Evolutionary conservation across 2,113 vertebrate species (phyloP).

Genomic region (Onychostruthus taczanowskii): DNA sequence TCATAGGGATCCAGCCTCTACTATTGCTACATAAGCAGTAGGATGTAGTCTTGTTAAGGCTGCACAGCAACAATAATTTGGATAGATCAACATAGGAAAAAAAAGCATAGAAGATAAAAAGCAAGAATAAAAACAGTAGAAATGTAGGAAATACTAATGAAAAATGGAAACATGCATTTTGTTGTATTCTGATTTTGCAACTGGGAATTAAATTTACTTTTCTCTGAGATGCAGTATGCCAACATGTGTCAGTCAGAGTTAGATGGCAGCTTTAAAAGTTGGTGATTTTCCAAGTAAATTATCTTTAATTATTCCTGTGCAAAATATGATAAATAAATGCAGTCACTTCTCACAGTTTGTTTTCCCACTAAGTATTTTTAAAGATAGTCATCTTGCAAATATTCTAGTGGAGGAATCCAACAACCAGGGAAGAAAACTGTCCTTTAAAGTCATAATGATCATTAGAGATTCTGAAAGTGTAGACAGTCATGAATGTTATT

Average conservation of each 20-base stretch:
- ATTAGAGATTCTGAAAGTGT: background rate
- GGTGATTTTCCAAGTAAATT: background rate
- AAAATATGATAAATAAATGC: background rate
- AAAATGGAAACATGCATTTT: background rate
- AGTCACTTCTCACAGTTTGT: background rate
- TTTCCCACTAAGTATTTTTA: background rate
- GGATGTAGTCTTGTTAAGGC: background rate
- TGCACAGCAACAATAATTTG: background rate
- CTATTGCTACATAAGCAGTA: background rate
- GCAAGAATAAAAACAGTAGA: accelerated
- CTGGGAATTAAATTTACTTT: background rate
- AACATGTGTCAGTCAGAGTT: background rate
- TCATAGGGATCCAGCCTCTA: background rate
- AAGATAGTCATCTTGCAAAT: background rate
- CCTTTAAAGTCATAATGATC: background rate
- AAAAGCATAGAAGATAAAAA: background rate
- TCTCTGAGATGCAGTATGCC: background rate
- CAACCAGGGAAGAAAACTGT: background rate
- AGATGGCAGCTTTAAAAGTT: background rate
- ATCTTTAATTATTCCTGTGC: background rate
- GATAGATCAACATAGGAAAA: background rate
- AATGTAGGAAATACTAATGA: background rate
- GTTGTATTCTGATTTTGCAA: background rate
- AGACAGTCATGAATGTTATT: background rate
- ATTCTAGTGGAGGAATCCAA: background rate